Conservation (phyloP, 1,140 invertebrate species). For the Drosophila ogumai region DNA sequence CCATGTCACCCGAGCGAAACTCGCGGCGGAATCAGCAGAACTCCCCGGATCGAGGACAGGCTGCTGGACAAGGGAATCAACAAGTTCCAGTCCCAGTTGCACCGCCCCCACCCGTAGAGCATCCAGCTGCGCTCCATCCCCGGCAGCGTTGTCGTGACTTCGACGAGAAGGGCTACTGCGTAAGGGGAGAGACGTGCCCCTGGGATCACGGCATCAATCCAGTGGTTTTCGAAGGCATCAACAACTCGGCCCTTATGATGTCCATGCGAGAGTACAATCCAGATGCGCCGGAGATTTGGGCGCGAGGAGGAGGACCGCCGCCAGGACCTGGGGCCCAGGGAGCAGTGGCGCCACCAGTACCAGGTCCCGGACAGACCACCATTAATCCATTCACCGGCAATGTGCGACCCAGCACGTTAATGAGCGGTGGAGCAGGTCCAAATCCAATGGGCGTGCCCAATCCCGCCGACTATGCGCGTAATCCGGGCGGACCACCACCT, state of each 20-base stretch:
- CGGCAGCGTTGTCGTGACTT: constrained; percentile 83
- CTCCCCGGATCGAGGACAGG: constrained; percentile 54
- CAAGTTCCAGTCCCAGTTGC: constrained; percentile 19
- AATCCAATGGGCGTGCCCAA: constrained; percentile 68
- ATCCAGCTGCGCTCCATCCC: constrained; percentile 47
- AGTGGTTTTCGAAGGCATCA: constrained; percentile 95
- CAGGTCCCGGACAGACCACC: constrained; percentile 53
- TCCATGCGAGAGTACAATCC: constrained; percentile 92
- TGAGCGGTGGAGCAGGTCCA: constrained; percentile 28
- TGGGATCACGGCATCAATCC: constrained; percentile 98
- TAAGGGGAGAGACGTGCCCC: constrained; percentile 96
- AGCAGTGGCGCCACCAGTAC: constrained; percentile 35
- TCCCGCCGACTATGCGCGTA: constrained; percentile 69
- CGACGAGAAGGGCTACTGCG: constrained; percentile 96
- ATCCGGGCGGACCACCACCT: constrained; percentile 47
- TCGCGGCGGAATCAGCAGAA: constrained; percentile 40
- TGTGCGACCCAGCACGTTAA: constrained; percentile 60
- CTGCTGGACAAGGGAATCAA: constrained; percentile 25
- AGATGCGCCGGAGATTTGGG: constrained; percentile 92
- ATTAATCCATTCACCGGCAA: constrained; percentile 80
- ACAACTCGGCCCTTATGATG: constrained; percentile 85
- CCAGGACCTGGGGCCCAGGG: constrained; percentile 73
- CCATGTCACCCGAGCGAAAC: constrained; percentile 70
- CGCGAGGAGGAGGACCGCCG: constrained; percentile 76
- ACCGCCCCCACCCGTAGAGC: constrained; percentile 44